These are phyloP conservation scores for Ceratina australensis DNA, from an alignment of 1,140 invertebrate species.

Conservation along the genomic window DNA sequence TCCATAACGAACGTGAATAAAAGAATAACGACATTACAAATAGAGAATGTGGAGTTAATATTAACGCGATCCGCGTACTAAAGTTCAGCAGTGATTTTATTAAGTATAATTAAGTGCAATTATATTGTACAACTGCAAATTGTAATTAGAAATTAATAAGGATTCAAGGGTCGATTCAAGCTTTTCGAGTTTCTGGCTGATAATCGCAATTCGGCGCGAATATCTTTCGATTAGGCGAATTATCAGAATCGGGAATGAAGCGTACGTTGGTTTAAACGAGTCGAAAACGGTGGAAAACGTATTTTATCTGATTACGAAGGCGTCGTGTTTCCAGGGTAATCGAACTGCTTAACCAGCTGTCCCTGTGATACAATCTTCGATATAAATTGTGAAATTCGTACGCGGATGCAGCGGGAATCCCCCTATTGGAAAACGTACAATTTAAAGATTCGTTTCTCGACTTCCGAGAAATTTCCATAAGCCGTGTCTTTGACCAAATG, in stretches of 20 bases:
- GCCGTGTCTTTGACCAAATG: background rate
- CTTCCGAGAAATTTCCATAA: background rate
- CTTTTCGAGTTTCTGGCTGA: background rate
- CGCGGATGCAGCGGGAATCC: slow-evolving; percentile 1
- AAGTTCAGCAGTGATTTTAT: too few species aligned
- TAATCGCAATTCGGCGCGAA: background rate
- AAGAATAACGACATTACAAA: too few species aligned
- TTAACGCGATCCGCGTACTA: too few species aligned
- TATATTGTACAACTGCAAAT: too few species aligned
- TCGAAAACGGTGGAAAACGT: background rate
- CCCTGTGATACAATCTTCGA: slow-evolving; percentile 31
- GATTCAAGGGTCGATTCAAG: background rate
- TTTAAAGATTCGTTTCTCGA: slow-evolving; percentile 12
- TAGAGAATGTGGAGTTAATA: too few species aligned
- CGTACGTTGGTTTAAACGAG: background rate
- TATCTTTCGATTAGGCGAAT: background rate
- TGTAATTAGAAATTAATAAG: background rate
- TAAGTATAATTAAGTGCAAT: background rate
- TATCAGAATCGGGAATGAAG: background rate
- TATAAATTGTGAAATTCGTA: slow-evolving; percentile 22
- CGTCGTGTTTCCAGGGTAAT: slow-evolving; percentile 20
- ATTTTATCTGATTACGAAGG: slow-evolving; percentile 22
- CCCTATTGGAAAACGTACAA: background rate
- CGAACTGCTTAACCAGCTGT: slow-evolving; percentile 34
- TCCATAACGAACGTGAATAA: background rate